phyloP scores from a whole-genome alignment of 35 echinoderm and acorn worm genomes.

The Heliocidaris tuberculata region DNA sequence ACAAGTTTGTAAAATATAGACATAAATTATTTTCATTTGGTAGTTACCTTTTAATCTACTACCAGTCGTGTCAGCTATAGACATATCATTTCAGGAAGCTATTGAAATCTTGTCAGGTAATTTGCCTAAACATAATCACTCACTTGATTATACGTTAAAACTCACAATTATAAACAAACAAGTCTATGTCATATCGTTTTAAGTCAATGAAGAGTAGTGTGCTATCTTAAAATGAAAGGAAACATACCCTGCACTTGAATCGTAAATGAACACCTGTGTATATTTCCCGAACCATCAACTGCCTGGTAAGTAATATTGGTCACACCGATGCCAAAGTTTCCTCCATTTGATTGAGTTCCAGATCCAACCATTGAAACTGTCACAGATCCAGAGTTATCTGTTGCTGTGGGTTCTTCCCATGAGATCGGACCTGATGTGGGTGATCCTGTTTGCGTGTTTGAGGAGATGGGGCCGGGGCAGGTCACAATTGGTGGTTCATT shows the following conservation, averaged over 20 bases:
- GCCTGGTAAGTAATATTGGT: not conserved
- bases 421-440: not conserved
- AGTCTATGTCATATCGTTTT: no score
- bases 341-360: not conserved
- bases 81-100: no score
- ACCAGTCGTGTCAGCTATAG: no score
- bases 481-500: not conserved
- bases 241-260: not conserved
- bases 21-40: no score
- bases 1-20: no score
- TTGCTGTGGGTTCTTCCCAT: not conserved
- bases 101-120: no score
- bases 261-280: not conserved
- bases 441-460: not conserved
- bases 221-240: not conserved
- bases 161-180: no score
- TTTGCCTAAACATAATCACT: no score
- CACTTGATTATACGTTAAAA: no score
- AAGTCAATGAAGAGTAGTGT: no score
- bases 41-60: no score
- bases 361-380: not conserved
- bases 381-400: not conserved
- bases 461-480: not conserved
- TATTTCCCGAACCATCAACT: not conserved
- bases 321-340: not conserved